Evolutionary conservation across 2,797 vertebrate genomes (phyloP).

Genomic region (Semaprochilodus insignis): DNA sequence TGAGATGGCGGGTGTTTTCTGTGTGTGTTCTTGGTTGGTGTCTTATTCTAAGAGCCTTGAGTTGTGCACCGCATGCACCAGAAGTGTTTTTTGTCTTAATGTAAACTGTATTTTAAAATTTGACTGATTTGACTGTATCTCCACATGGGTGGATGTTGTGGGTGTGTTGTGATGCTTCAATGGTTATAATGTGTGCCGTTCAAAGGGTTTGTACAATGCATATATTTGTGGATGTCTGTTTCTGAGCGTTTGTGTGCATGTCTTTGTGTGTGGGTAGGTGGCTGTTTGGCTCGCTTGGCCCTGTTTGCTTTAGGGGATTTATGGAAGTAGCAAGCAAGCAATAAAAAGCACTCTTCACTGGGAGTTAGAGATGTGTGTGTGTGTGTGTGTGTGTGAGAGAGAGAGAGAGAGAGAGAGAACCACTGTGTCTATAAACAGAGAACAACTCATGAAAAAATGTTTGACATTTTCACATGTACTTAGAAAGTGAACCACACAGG

Average conservation of each 20-base stretch:
- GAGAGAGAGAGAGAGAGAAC: not conserved
- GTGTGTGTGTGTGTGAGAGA: not conserved
- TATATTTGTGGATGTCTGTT: conserved; percentile 20
- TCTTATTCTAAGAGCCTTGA: not conserved
- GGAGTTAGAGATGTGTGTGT: conserved; percentile 5
- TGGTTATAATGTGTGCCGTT: conserved; percentile 5
- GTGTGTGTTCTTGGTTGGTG: not conserved
- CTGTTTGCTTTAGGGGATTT: conserved; percentile 53
- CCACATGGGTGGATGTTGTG: conserved; percentile 3
- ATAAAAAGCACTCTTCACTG: conserved; percentile 42
- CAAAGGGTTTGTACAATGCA: conserved; percentile 6
- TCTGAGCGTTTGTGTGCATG: conserved; percentile 1
- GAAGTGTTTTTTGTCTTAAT: not conserved
- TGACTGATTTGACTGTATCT: not conserved
- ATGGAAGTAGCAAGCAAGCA: conserved; percentile 44
- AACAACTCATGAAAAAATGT: not conserved
- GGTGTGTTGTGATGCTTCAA: conserved; percentile 5
- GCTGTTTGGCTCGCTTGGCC: conserved; percentile 32
- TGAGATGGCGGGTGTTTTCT: not conserved
- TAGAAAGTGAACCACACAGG: not conserved
- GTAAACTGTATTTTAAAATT: not conserved
- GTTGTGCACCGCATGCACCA: not conserved
- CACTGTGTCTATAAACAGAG: conserved; percentile 14
- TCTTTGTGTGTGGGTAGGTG: conserved; percentile 9
- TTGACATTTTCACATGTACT: not conserved